Conservation (phyloP, 2,113 vertebrate species). For the Odobenus rosmarus region DNA sequence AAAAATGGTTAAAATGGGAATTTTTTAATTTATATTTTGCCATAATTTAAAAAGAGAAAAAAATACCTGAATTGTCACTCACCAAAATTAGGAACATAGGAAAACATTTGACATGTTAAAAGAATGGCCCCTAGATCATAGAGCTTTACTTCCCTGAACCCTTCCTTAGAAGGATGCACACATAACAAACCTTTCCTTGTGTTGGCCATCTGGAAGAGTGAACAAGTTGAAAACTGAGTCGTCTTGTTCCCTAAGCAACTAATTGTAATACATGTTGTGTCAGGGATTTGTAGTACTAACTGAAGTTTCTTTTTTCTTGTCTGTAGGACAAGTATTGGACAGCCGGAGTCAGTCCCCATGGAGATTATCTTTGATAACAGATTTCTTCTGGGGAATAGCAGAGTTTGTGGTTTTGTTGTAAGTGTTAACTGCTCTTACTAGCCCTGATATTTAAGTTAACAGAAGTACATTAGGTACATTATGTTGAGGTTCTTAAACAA, state of each 20-base stretch:
- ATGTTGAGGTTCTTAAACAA: not conserved
- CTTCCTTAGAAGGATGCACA: not conserved
- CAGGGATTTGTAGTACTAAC: slow-evolving; percentile 19
- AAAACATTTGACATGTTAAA: not conserved
- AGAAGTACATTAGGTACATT: not conserved
- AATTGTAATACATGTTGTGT: not conserved
- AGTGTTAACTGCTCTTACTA: slow-evolving; percentile 80
- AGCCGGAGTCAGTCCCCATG: slow-evolving; percentile 93
- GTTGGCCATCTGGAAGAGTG: not conserved
- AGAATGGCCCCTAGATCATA: not conserved
- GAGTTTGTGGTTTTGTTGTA: slow-evolving; percentile 96
- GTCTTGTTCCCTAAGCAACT: not conserved
- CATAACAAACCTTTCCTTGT: not conserved
- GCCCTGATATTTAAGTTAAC: slow-evolving; percentile 7
- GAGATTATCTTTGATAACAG: slow-evolving; percentile 92
- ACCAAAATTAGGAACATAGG: not conserved
- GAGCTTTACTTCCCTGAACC: not conserved
- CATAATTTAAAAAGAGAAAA: not conserved
- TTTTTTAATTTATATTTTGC: slow-evolving; percentile 1
- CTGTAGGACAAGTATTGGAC: slow-evolving; percentile 95
- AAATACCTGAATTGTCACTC: not conserved
- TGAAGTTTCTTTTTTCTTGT: slow-evolving; percentile 25
- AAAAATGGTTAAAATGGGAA: not conserved
- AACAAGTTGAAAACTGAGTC: not conserved
- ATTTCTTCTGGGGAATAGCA: slow-evolving; percentile 96